These are phyloP conservation scores for Rhabdornis inornatus DNA, from an alignment of 2,113 vertebrate species.

Conservation along the genomic window DNA sequence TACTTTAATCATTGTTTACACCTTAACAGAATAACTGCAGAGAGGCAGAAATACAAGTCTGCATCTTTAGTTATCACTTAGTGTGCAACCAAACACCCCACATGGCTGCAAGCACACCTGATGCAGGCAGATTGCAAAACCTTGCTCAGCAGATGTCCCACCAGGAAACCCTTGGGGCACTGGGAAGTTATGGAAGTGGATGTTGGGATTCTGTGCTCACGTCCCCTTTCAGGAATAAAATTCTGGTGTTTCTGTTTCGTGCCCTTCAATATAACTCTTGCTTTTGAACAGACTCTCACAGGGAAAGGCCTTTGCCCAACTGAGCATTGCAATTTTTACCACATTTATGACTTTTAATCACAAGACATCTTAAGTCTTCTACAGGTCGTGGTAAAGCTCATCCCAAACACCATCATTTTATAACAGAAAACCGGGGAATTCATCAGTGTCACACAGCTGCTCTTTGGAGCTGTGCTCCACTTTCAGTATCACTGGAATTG, in stretches of 20 bases:
- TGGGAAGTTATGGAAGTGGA: neutral
- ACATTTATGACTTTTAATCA: neutral
- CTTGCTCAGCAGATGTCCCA: neutral
- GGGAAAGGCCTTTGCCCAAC: neutral
- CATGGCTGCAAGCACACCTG: neutral
- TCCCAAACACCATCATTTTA: neutral
- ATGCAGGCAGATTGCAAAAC: neutral
- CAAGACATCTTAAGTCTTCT: neutral
- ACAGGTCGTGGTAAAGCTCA: neutral
- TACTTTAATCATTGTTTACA: neutral
- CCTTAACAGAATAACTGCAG: neutral
- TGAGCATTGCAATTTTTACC: neutral
- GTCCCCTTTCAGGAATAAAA: neutral
- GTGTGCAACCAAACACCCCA: neutral
- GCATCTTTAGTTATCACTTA: neutral
- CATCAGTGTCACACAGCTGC: neutral
- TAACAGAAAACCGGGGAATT: neutral
- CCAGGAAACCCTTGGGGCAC: neutral
- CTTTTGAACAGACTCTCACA: neutral
- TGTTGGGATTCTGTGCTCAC: neutral
- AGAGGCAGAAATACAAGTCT: neutral
- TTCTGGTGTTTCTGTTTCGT: fast-evolving
- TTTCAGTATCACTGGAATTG: neutral
- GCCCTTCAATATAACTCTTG: neutral
- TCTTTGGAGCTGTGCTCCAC: neutral